Evolutionary conservation across 2,888 invertebrate genomes (phyloP).

Genomic region (Hydrotaea cyrtoneurina): DNA sequence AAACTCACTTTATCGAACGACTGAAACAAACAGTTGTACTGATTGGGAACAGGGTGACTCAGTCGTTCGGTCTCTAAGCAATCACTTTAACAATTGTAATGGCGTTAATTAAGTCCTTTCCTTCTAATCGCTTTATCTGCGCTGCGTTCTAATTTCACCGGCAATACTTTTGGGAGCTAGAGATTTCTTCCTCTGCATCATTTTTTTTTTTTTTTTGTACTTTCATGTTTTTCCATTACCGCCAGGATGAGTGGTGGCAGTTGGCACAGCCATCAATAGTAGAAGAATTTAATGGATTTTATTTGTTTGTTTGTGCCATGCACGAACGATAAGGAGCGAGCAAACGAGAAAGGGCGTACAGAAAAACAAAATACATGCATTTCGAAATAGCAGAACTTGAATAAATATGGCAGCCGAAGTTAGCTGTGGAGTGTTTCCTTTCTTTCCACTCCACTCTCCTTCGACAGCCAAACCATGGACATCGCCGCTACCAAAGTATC

Average conservation of each 20-base stretch:
- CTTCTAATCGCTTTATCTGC: background rate
- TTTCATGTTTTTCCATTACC: background rate
- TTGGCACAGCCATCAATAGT: constrained; percentile 20
- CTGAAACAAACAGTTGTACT: no score
- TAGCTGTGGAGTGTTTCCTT: background rate
- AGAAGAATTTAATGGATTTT: constrained; percentile 29
- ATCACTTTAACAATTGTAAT: no score
- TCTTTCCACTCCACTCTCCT: background rate
- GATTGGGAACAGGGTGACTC: no score
- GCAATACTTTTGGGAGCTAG: background rate
- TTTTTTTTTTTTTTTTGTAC: background rate
- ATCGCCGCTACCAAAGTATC: no score
- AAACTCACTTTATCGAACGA: no score
- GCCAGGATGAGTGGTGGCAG: background rate
- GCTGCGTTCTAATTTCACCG: background rate
- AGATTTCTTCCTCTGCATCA: background rate
- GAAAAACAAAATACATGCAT: no score
- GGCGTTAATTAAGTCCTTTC: background rate
- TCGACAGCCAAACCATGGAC: no score
- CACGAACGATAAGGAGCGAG: no score
- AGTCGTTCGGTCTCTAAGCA: no score
- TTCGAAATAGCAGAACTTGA: background rate
- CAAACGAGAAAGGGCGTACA: no score
- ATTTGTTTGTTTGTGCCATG: background rate
- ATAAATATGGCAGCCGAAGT: constrained; percentile 8